These are phyloP conservation scores for Heliconius nattereri DNA, from an alignment of 1,140 invertebrate genomes.

Conservation along the genomic window DNA sequence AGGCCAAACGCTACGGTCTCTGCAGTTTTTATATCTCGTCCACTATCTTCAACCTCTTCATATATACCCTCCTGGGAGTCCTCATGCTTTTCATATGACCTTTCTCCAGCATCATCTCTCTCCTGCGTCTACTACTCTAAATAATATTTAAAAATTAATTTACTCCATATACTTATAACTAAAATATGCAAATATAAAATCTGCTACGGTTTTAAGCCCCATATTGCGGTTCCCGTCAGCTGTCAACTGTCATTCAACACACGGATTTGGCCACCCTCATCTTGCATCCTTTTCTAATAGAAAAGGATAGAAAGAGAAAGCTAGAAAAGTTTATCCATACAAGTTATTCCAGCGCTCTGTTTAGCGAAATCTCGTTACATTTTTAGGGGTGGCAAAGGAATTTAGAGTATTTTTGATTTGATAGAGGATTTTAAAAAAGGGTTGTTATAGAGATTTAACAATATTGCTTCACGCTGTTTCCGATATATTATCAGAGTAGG, in stretches of 20 bases:
- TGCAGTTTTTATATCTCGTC: no score
- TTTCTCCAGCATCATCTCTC: no score
- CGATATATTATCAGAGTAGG: no score
- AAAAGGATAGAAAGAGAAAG: constrained; percentile 17
- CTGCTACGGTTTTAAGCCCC: constrained; percentile 15
- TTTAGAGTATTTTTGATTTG: constrained; percentile 9
- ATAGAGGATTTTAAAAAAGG: background rate
- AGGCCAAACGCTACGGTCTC: no score
- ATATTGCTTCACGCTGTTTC: no score
- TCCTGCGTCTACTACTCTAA: background rate
- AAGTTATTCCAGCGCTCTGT: constrained; percentile 27
- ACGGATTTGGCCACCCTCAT: constrained; percentile 55
- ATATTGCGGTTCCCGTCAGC: constrained; percentile 38
- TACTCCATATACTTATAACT: background rate
- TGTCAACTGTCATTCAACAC: constrained; percentile 65
- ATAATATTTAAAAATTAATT: background rate
- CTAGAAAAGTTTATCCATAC: constrained; percentile 23
- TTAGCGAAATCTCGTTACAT: constrained; percentile 33
- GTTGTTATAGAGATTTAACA: background rate
- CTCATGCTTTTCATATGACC: no score
- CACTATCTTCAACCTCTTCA: no score
- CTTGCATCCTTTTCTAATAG: constrained; percentile 29
- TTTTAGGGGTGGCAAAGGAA: constrained; percentile 20
- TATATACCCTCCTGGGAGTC: no score
- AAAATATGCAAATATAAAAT: constrained; percentile 12